Evolutionary conservation across 2,113 vertebrate species (phyloP), one percentile per base, ranked within the genome.

Genomic region (Nycticorax nycticorax): DNA sequence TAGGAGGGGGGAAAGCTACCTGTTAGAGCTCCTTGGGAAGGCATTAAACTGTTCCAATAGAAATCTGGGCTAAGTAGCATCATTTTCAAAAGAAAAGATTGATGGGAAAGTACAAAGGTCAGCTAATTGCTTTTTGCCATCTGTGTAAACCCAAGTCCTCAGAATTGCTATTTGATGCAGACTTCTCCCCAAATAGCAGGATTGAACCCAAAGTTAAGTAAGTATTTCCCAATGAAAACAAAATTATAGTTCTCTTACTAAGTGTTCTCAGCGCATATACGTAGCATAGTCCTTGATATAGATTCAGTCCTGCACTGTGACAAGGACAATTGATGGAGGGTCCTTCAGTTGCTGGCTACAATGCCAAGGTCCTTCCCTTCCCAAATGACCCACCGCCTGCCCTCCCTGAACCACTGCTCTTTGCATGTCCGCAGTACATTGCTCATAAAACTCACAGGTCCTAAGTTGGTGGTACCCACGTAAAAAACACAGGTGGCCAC

Each of bases 341-440:
- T 67, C 28, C 47, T 78, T 75, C 50, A 56, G 30, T 24, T 68
- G 35, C 56, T 43, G 23, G 26, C 30, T 47, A 45, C 28, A 52
- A 64, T 3, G 4, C 19, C 35, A 68, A 76, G 8, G 33, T 59
- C 68, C 22, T 56, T 72, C 53, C n/a, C 9, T 66, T 45, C 2
- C 1, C 52, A 41, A 20, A 62, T 3, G 43, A 66, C 53, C 24
- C 63, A 27, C 21, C 4, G 2, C 15, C 24, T 27, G 27, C 37
- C n/a, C 39, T 55, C 32, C 55, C 14, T 23, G 33, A 86, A 77
- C 55, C 32, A 4, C 24, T 5, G 16, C 6, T 71, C 43, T 62
- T 47, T 23, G 71, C 0, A 0, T 1, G 0, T 24, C 66, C 75
- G 26, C 27, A 35, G 30, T 11, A 52, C 20, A 14, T 0, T 19